Conservation (phyloP, 2,888 invertebrate genomes). For the Epinotia demarniana region DNA sequence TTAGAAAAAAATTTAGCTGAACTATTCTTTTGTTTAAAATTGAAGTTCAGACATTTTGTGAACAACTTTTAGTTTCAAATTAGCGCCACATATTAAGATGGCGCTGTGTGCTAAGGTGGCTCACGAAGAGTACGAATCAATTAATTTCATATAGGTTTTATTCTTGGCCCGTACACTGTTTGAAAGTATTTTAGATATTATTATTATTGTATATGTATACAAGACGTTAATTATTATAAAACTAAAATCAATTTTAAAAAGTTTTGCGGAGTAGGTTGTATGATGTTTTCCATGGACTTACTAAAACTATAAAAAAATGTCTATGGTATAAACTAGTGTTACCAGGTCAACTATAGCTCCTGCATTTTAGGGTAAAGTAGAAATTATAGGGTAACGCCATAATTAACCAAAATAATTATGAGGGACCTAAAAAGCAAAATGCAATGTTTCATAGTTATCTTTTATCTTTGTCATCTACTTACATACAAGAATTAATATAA, state of each 20-base stretch:
- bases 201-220: not conserved
- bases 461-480: too few relatives aligned
- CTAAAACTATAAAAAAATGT: conserved; percentile 3
- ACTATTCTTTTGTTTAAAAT: not conserved
- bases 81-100: conserved; percentile 1
- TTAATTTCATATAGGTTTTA: too few relatives aligned
- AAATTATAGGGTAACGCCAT: too few relatives aligned
- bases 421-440: too few relatives aligned
- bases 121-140: not conserved
- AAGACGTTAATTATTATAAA: not conserved
- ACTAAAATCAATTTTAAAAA: conserved; percentile 1
- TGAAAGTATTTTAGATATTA: not conserved
- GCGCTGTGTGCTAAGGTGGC: not conserved
- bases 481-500: too few relatives aligned
- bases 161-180: not conserved
- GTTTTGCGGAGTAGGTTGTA: not conserved
- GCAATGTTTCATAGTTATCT: too few relatives aligned
- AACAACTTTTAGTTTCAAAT: conserved; percentile 11
- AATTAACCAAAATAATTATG: too few relatives aligned
- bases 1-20: not conserved
- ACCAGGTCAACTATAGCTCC: conserved; percentile 5
- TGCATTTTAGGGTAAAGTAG: conserved; percentile 3
- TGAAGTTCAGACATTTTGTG: conserved; percentile 7
- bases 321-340: conserved; percentile 12
- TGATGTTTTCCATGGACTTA: not conserved